Percentiles rank a stretch among this genome's conserved stretches.
Evolutionary conservation across 2,888 invertebrate species (phyloP).

Genomic region (Tethea ocularis): DNA sequence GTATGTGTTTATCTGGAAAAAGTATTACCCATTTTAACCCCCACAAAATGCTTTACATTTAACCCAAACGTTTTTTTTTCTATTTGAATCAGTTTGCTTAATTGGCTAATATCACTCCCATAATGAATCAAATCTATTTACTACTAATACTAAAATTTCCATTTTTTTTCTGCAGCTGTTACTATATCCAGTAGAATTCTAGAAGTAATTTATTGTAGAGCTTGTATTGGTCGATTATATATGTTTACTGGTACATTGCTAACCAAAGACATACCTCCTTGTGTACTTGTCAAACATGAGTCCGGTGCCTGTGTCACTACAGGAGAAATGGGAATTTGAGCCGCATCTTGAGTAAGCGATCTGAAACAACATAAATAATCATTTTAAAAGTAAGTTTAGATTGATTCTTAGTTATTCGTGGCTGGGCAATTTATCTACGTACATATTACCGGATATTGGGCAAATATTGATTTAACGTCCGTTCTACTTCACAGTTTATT

Average conservation of each 20-base stretch:
- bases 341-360: constrained; percentile 35
- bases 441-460: no score
- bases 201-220: no score
- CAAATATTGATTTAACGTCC: no score
- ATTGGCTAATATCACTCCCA: no score
- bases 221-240: no score
- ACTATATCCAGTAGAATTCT: no score
- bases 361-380: constrained; percentile 19
- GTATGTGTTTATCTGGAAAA: constrained; percentile 71
- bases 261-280: constrained; percentile 35
- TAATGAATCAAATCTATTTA: no score
- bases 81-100: not conserved
- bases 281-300: constrained; percentile 37
- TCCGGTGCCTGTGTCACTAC: constrained; percentile 16
- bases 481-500: no score
- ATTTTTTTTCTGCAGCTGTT: not conserved
- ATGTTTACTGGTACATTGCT: not conserved
- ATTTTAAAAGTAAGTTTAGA: not conserved
- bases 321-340: constrained; percentile 20
- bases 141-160: not conserved
- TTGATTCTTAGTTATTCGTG: no score
- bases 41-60: not conserved
- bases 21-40: constrained; percentile 21
- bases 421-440: no score
- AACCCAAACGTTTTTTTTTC: not conserved